phyloP scores from a whole-genome alignment of 2,113 vertebrate genomes.

The Amblyornis subalaris region DNA sequence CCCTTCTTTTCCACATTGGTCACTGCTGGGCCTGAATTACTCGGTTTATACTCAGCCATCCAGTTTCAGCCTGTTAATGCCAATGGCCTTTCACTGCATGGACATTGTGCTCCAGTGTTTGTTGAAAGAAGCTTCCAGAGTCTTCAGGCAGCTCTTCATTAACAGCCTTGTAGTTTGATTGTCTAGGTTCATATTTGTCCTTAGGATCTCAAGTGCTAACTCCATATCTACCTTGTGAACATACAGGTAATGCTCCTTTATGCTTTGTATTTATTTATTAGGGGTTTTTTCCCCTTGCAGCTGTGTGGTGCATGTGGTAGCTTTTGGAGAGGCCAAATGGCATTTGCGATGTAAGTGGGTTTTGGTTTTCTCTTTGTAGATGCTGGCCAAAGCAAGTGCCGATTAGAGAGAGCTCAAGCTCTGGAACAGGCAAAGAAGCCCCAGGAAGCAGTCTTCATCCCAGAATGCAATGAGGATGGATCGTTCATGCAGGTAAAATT shows the following conservation, averaged over 20 bases:
- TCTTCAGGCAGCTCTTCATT: not conserved
- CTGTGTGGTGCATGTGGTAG: not conserved
- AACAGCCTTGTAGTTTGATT: not conserved
- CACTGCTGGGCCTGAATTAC: not conserved
- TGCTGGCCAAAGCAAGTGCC: slow-evolving; percentile 91
- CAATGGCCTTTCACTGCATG: not conserved
- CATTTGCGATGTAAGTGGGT: not conserved
- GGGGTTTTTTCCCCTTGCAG: accelerated
- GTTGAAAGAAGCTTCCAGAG: not conserved
- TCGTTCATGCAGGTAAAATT: slow-evolving; percentile 89
- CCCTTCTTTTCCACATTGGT: not conserved
- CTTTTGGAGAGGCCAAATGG: not conserved
- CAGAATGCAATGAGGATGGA: slow-evolving; percentile 93
- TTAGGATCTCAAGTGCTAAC: not conserved
- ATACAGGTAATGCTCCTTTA: not conserved
- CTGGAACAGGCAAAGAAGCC: slow-evolving; percentile 89
- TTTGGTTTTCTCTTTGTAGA: slow-evolving; percentile 70
- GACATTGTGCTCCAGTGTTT: not conserved
- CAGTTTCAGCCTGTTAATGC: not conserved
- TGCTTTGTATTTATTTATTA: not conserved
- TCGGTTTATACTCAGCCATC: not conserved
- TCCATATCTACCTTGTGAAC: not conserved
- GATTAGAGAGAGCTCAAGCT: slow-evolving; percentile 86
- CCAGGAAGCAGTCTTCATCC: slow-evolving; percentile 93
- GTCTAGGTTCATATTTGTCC: not conserved